phyloP scores from a whole-genome alignment of 1,140 invertebrate species.

The Babylonia areolata region DNA sequence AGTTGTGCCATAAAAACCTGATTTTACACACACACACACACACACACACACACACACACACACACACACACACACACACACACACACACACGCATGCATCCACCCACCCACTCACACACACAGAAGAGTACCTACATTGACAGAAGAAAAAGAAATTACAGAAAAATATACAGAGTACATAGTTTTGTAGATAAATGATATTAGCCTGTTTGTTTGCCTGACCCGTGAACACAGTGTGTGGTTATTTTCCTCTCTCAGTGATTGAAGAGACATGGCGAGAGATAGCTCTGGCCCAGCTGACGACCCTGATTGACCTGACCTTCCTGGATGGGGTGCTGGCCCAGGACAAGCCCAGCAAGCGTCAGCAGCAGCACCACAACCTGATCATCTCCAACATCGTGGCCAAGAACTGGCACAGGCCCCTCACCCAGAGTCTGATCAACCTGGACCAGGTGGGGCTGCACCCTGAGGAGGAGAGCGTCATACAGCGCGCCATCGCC shows the following conservation, averaged over 20 bases:
- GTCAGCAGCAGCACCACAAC: slow-evolving; percentile 56
- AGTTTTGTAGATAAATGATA: background rate
- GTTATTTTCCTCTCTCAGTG: slow-evolving; percentile 56
- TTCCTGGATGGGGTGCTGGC: slow-evolving; percentile 69
- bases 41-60: no score
- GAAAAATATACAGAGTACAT: no score
- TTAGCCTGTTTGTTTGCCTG: slow-evolving; percentile 8
- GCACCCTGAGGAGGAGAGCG: slow-evolving; percentile 51
- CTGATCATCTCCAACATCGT: slow-evolving; percentile 63
- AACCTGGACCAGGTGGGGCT: slow-evolving; percentile 24
- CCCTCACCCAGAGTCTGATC: slow-evolving; percentile 38
- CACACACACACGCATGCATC: no score
- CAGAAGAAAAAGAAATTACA: no score
- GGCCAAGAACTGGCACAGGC: slow-evolving; percentile 57
- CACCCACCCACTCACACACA: no score
- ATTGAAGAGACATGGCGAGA: slow-evolving; percentile 68
- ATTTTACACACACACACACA: no score
- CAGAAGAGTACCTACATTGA: background rate
- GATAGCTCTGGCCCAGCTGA: slow-evolving; percentile 67
- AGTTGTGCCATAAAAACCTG: no score
- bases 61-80: no score
- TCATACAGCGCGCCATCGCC: slow-evolving; percentile 60
- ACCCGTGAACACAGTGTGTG: slow-evolving; percentile 1
- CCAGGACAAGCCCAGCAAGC: slow-evolving; percentile 55
- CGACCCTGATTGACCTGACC: slow-evolving; percentile 69